Percentiles rank a stretch among this genome's conserved stretches.
These are phyloP conservation scores for Drosophila carrolli DNA, from an alignment of 1,140 invertebrate genomes.

Conservation along the genomic window DNA sequence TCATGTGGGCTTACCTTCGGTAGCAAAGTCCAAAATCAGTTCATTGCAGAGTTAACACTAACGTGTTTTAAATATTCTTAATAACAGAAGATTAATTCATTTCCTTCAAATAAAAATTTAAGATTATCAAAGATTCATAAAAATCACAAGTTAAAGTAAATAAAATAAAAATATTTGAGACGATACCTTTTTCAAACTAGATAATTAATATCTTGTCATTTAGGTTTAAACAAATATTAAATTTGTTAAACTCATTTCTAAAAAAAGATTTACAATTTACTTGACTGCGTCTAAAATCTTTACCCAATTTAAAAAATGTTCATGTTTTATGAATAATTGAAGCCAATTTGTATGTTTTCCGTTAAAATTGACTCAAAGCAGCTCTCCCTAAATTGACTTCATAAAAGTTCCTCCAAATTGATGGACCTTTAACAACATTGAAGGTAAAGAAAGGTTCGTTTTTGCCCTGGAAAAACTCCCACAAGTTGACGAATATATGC, in stretches of 20 bases:
- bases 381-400: conserved; percentile 17
- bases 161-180: too few relatives aligned
- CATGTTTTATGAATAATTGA: conserved; percentile 15
- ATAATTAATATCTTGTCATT: too few relatives aligned
- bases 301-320: neutral
- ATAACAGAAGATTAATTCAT: too few relatives aligned
- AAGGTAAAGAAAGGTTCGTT: conserved; percentile 5
- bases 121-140: too few relatives aligned
- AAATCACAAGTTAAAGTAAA: too few relatives aligned
- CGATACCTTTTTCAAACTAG: too few relatives aligned
- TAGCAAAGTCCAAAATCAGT: neutral
- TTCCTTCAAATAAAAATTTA: too few relatives aligned
- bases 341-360: conserved; percentile 7
- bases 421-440: conserved; percentile 24
- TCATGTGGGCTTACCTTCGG: neutral
- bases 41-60: too few relatives aligned
- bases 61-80: too few relatives aligned
- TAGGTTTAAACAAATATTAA: too few relatives aligned
- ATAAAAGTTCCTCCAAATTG: conserved; percentile 22
- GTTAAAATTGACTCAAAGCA: conserved; percentile 10
- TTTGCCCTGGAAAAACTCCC: conserved; percentile 4
- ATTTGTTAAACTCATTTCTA: too few relatives aligned
- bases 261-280: too few relatives aligned
- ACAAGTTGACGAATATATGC: conserved; percentile 32
- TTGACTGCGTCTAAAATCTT: neutral